Evolutionary conservation across 2,888 invertebrate species (phyloP), one percentile per base, ranked within the genome.

Genomic region (Chymomyza caudatula): DNA sequence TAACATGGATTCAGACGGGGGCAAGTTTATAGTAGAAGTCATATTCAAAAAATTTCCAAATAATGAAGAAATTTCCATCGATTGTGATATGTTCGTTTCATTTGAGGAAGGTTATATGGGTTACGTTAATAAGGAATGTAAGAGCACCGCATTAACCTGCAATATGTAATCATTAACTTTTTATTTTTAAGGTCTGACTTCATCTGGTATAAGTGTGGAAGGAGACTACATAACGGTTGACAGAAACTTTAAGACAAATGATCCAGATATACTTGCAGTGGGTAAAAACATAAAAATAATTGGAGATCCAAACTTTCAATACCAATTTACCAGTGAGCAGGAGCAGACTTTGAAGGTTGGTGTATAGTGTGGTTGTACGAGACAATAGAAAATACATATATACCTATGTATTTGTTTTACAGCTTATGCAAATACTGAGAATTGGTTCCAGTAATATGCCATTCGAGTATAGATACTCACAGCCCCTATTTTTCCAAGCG

Each of bases 71-170:
- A 1, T 76, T 0, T 55, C 29, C 2, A 2, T 88, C 0, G 73
- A 77, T 1, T 88, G 89, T 44, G 85, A 88, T 59, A 42, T 89
- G 1, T 90, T 90, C 47, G 69, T 89, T 4, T 78, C 80, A n/a
- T 89, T 79, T 11, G 61, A 69, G 29, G 74, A 77, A 8, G 85
- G 85, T 3, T 25, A 60, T 15, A 52, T 85, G 23, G 42, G 47
- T 29, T 1, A 2, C 3, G 0, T 23, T 13, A 43, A 1, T 8
- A 11, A 0, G 15, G n/a, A 20, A 3, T 17, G 60, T 60, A 19
- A 60, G 59, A n/a, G 2, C 15, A 22, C 11, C 23, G 1, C 17
- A 57, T 1, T 5, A 55, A 17, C 37, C 4, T 4, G 8, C 4
- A 6, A 37, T 5, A 23, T 23, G 23, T 1, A 23, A n/a, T 60